Conservation (phyloP, 2,797 vertebrate genomes). For the Ctenosaura bakeri region DNA sequence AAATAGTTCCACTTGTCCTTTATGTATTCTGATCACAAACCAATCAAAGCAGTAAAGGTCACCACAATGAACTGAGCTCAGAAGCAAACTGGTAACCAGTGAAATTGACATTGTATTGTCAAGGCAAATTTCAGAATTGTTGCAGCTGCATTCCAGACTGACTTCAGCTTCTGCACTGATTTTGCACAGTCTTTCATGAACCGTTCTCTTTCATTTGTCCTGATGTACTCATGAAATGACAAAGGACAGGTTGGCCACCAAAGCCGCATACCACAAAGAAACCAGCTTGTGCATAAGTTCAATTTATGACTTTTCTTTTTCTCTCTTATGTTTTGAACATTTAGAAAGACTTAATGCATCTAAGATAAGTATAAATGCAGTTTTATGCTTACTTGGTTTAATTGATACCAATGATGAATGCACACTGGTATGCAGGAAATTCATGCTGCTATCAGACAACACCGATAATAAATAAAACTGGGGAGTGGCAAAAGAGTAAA, state of each 20-base stretch:
- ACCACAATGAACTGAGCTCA: not conserved
- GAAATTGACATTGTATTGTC: not conserved
- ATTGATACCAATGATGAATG: not conserved
- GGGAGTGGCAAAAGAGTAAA: not conserved
- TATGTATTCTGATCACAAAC: too few relatives aligned
- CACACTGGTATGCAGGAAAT: not conserved
- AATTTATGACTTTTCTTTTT: not conserved
- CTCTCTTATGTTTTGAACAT: not conserved
- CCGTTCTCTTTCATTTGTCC: too few relatives aligned
- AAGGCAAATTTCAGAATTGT: not conserved
- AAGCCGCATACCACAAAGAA: not conserved
- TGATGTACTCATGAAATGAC: too few relatives aligned
- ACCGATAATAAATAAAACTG: conserved; percentile 13
- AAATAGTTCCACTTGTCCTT: too few relatives aligned
- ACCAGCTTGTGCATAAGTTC: not conserved
- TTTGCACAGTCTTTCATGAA: not conserved
- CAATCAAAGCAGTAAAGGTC: too few relatives aligned
- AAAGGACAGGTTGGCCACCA: not conserved
- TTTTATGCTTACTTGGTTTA: not conserved
- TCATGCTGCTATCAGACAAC: not conserved
- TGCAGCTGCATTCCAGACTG: not conserved
- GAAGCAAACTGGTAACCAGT: not conserved
- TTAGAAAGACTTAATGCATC: too few relatives aligned
- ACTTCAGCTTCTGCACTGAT: not conserved
- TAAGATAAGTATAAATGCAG: too few relatives aligned